phyloP scores from a whole-genome alignment of 2,797 vertebrate genomes.

The Nasua narica region DNA sequence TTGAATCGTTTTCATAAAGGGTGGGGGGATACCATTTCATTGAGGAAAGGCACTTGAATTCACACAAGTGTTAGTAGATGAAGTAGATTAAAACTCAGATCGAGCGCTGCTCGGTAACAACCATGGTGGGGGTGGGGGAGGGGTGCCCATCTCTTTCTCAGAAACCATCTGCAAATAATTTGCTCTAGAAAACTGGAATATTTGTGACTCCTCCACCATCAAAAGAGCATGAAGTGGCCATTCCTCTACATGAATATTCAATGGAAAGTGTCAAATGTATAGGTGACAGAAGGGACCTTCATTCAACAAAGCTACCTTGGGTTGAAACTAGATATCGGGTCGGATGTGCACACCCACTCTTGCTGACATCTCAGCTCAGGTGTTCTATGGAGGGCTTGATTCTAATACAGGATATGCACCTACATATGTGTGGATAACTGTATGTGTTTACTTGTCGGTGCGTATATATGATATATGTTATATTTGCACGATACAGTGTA shows the following conservation, averaged over 20 bases:
- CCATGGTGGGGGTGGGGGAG: background rate
- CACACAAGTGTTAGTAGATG: background rate
- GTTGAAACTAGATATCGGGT: background rate
- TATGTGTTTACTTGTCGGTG: background rate
- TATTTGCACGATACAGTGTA: background rate
- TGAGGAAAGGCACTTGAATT: background rate
- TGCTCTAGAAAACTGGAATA: background rate
- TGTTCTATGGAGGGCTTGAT: background rate
- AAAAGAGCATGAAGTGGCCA: accelerated
- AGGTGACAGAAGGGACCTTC: background rate
- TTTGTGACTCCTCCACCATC: background rate
- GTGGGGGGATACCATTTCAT: background rate
- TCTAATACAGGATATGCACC: background rate
- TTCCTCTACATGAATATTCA: accelerated
- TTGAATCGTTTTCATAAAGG: background rate
- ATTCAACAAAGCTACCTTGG: no score
- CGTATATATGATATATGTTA: background rate
- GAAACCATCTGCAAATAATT: background rate
- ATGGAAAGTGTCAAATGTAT: background rate
- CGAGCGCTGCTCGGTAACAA: background rate
- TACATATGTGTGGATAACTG: no score
- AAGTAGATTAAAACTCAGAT: background rate
- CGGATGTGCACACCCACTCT: accelerated
- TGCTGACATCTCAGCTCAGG: accelerated
- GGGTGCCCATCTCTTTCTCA: background rate